phyloP scores from a whole-genome alignment of 2,797 vertebrate species.

The Smutsia temminckii region DNA sequence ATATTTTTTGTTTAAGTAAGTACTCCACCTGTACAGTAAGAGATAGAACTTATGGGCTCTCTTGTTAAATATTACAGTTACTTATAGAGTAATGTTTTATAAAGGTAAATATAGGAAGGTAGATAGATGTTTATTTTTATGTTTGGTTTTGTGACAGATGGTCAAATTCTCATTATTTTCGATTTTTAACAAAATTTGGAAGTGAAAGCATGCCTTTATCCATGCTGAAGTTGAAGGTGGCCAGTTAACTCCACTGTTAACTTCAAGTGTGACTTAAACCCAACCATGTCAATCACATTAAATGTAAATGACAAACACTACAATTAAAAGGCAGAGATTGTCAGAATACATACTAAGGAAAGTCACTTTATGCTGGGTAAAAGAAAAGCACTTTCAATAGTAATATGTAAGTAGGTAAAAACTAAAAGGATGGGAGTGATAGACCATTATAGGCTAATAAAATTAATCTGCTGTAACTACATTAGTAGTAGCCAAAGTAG shows the following conservation, averaged over 20 bases:
- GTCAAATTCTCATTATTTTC: not conserved
- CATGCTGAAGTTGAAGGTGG: not conserved
- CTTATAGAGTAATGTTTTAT: not conserved
- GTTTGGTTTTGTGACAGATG: not conserved
- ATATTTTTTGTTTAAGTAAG: not conserved
- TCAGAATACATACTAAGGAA: not conserved
- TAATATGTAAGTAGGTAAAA: not conserved
- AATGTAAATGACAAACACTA: not conserved
- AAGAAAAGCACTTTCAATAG: not conserved
- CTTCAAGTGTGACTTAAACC: not conserved
- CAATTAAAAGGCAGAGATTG: not conserved
- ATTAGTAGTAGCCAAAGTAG: not conserved
- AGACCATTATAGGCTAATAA: not conserved
- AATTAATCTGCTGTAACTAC: not conserved
- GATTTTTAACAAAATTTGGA: not conserved
- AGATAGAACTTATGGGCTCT: not conserved
- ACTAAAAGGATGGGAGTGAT: not conserved
- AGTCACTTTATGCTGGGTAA: not conserved
- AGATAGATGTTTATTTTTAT: not conserved
- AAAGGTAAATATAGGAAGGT: not conserved
- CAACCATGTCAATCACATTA: not conserved
- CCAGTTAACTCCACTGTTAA: not conserved
- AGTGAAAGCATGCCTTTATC: not conserved
- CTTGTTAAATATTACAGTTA: not conserved
- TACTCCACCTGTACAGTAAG: not conserved